Percentiles rank a stretch among this genome's conserved stretches.
These are phyloP conservation scores for Dryobates pubescens DNA, from an alignment of 2,797 vertebrate genomes.

Conservation along the genomic window DNA sequence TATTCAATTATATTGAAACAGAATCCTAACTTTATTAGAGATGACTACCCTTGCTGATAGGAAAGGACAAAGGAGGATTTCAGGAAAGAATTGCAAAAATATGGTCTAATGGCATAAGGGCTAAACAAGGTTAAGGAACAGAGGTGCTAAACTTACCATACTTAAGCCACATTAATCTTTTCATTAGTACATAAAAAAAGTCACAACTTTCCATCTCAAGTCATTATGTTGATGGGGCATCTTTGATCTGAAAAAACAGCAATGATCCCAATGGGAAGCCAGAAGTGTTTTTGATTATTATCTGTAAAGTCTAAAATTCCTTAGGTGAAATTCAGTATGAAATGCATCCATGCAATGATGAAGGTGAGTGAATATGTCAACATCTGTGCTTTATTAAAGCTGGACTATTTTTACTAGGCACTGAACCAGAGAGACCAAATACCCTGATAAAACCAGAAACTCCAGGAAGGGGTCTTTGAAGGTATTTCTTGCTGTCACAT, in stretches of 20 bases:
- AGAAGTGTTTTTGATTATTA: slow-evolving; percentile 82
- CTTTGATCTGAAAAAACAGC: slow-evolving; percentile 79
- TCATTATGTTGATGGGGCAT: slow-evolving; percentile 60
- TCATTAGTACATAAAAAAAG: slow-evolving; percentile 60
- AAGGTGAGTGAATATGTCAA: slow-evolving; percentile 80
- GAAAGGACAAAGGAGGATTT: slow-evolving; percentile 42
- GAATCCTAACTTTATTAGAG: slow-evolving; percentile 76
- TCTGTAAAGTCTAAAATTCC: slow-evolving; percentile 84
- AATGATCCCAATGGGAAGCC: slow-evolving; percentile 80
- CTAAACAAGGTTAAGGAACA: slow-evolving; percentile 49
- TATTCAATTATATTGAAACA: slow-evolving; percentile 78
- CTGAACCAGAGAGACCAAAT: slow-evolving; percentile 82
- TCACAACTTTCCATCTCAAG: slow-evolving; percentile 60
- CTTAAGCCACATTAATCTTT: slow-evolving; percentile 60
- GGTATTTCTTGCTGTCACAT: slow-evolving; percentile 76
- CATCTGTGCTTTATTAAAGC: slow-evolving; percentile 83
- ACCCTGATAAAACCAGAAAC: slow-evolving; percentile 81
- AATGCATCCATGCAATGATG: slow-evolving; percentile 78
- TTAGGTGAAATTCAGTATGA: slow-evolving; percentile 85
- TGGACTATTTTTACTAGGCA: slow-evolving; percentile 79
- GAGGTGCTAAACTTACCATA: slow-evolving; percentile 40
- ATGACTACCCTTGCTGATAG: slow-evolving; percentile 34
- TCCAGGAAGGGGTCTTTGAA: slow-evolving; percentile 79
- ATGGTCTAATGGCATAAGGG: slow-evolving; percentile 4
- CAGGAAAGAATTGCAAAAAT: slow-evolving; percentile 57